Evolutionary conservation across 1,140 invertebrate species (phyloP).

Genomic region (Scaptomyza hsui): DNA sequence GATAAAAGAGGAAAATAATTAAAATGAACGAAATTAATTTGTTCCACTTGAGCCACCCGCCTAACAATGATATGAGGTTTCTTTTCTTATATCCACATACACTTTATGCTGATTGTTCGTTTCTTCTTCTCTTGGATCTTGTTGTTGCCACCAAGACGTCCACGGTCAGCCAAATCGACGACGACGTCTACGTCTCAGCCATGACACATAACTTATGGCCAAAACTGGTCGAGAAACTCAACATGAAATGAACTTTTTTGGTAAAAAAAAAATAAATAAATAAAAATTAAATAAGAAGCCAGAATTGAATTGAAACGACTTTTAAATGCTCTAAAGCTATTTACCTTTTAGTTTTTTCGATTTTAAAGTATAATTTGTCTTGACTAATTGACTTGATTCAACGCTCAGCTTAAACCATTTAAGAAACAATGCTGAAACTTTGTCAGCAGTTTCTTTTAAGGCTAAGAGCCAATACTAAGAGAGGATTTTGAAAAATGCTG

Average conservation of each 20-base stretch:
- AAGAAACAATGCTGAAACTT: too few species aligned
- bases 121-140: slow-evolving; percentile 12
- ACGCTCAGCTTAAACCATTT: too few species aligned
- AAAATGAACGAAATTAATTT: slow-evolving; percentile 79
- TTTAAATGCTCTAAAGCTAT: slow-evolving; percentile 7
- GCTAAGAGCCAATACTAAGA: too few species aligned
- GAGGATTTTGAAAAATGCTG: too few species aligned
- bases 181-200: slow-evolving; percentile 31
- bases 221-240: slow-evolving; percentile 35
- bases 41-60: slow-evolving; percentile 79
- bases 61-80: slow-evolving; percentile 77
- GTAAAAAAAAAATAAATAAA: slow-evolving; percentile 26
- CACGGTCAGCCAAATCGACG: slow-evolving; percentile 39
- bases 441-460: too few species aligned
- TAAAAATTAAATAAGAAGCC: too few species aligned
- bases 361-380: neutral
- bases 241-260: slow-evolving; percentile 60
- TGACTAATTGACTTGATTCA: neutral
- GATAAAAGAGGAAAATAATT: slow-evolving; percentile 53
- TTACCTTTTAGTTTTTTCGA: too few species aligned
- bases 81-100: neutral
- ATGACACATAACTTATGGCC: slow-evolving; percentile 62
- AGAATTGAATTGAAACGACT: neutral
- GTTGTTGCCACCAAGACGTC: slow-evolving; percentile 23
- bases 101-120: slow-evolving; percentile 39